Evolutionary conservation across 2,797 vertebrate genomes (phyloP).

Genomic region (Pangasius larnaudii): DNA sequence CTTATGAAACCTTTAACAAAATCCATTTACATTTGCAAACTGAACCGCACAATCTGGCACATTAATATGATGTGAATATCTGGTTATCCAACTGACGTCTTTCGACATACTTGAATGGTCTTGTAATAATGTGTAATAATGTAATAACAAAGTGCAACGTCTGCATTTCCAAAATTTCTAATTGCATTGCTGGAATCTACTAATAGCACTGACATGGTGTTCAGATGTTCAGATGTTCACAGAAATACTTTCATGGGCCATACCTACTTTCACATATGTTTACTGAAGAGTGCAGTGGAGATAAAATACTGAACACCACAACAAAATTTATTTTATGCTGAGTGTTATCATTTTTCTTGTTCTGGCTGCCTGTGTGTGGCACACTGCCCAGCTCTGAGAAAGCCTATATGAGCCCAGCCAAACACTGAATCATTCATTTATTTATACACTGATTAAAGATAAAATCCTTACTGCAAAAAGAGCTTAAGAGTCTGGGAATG

Average conservation of each 20-base stretch:
- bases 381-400: slow-evolving; percentile 36
- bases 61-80: neutral
- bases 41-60: neutral
- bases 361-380: slow-evolving; percentile 25
- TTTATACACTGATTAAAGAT: slow-evolving; percentile 22
- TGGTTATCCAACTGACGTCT: neutral
- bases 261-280: neutral
- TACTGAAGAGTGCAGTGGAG: neutral
- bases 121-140: neutral
- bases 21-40: neutral
- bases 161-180: neutral
- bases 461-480: neutral
- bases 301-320: neutral
- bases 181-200: neutral
- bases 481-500: slow-evolving; percentile 2
- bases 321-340: slow-evolving; percentile 14
- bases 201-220: neutral
- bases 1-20: neutral
- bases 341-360: slow-evolving; percentile 1
- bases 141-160: neutral
- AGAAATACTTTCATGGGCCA: neutral
- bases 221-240: neutral
- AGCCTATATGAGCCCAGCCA: slow-evolving; percentile 23
- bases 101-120: neutral
- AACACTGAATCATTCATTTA: slow-evolving; percentile 46